Percentiles rank a stretch among this genome's conserved stretches.
phyloP scores from a whole-genome alignment of 2,888 invertebrate genomes.

The Teleiodes luculella region DNA sequence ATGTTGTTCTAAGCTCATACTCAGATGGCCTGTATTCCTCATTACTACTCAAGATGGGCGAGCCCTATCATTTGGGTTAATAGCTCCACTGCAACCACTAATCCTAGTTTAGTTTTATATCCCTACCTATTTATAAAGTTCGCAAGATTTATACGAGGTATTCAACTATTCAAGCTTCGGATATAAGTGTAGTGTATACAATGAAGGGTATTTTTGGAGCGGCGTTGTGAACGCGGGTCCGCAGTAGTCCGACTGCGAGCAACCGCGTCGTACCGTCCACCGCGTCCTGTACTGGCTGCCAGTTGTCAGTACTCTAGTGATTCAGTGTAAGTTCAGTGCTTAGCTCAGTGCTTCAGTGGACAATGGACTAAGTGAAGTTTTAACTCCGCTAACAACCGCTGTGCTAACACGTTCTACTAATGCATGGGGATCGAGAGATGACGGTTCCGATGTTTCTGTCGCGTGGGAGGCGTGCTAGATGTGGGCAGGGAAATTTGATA shows the following conservation, averaged over 20 bases:
- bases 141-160: conserved; percentile 59
- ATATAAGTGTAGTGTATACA: conserved; percentile 74
- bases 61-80: conserved; percentile 38
- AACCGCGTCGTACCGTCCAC: conserved; percentile 39
- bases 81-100: conserved; percentile 34
- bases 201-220: conserved; percentile 70
- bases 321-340: conserved; percentile 67
- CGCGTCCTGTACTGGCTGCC: conserved; percentile 30
- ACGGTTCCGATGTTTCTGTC: conserved; percentile 38
- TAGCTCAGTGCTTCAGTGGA: conserved; percentile 40
- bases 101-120: conserved; percentile 28
- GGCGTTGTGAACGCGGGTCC: conserved; percentile 46
- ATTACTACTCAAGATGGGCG: not conserved
- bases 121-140: conserved; percentile 56
- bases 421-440: conserved; percentile 48
- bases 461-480: conserved; percentile 42
- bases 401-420: conserved; percentile 68
- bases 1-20: not conserved
- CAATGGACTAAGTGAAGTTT: conserved; percentile 49
- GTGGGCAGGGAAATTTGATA: conserved; percentile 77
- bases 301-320: not conserved
- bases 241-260: conserved; percentile 58
- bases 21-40: too few species aligned
- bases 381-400: conserved; percentile 39
- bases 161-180: conserved; percentile 29